Conservation (phyloP, 2,113 vertebrate species). For the Syngnathus typhle region DNA sequence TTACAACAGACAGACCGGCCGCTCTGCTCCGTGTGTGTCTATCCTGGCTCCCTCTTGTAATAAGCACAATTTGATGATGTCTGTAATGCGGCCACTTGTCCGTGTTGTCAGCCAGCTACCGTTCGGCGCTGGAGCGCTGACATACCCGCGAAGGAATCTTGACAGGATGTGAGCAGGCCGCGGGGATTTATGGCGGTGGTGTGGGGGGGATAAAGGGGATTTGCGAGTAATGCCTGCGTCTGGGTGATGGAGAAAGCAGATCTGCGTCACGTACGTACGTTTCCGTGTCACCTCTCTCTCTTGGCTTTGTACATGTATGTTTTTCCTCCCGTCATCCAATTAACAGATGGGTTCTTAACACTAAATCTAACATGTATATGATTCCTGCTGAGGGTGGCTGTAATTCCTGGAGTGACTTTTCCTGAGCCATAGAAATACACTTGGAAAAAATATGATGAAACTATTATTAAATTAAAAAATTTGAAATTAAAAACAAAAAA, state of each 20-base stretch:
- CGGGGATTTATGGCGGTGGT: slow-evolving; percentile 59
- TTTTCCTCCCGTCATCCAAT: neutral
- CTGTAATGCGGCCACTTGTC: slow-evolving; percentile 50
- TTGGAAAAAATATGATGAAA: no score
- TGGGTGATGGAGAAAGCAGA: slow-evolving; percentile 46
- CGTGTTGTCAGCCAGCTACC: slow-evolving; percentile 29
- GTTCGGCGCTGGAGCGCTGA: slow-evolving; percentile 46
- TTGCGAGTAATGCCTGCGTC: slow-evolving; percentile 63
- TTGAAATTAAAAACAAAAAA: no score
- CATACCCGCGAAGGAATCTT: slow-evolving; percentile 50
- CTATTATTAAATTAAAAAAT: no score
- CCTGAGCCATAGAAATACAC: no score
- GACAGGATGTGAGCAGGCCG: slow-evolving; percentile 60
- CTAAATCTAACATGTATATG: neutral
- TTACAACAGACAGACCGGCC: slow-evolving; percentile 19
- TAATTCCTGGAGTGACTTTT: no score
- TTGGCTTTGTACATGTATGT: neutral
- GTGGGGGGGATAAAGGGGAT: slow-evolving; percentile 64
- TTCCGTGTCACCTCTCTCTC: slow-evolving; percentile 49
- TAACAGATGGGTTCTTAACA: neutral
- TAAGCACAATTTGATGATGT: slow-evolving; percentile 64
- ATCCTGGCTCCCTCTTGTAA: slow-evolving; percentile 46
- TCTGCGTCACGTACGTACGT: slow-evolving; percentile 56
- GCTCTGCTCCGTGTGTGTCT: neutral
- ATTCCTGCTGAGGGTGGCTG: neutral